phyloP scores from a whole-genome alignment of 2,797 vertebrate species.

The Yasuhikotakia modesta region DNA sequence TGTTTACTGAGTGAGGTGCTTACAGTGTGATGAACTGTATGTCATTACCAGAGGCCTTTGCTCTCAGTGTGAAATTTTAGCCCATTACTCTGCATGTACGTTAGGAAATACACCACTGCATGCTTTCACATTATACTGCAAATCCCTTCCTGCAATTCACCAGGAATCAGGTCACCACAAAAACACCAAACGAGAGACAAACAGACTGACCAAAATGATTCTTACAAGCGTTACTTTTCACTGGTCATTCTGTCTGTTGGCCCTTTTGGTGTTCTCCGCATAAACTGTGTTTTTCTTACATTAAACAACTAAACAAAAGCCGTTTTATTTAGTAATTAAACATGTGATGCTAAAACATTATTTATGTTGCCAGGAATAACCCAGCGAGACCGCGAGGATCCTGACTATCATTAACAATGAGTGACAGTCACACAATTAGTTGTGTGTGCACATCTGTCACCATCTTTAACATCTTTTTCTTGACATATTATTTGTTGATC shows the following conservation, averaged over 20 bases:
- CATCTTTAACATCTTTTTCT: no score
- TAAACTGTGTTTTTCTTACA: neutral
- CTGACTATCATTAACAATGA: conserved; percentile 19
- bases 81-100: conserved; percentile 34
- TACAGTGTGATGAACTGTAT: conserved; percentile 58
- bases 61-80: conserved; percentile 65
- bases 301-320: neutral
- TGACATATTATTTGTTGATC: neutral
- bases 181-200: neutral
- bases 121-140: conserved; percentile 63
- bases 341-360: neutral
- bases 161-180: conserved; percentile 35
- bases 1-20: conserved; percentile 36
- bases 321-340: no score
- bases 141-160: conserved; percentile 50
- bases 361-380: conserved; percentile 14
- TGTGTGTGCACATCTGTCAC: neutral
- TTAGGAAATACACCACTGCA: conserved; percentile 49
- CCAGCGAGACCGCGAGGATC: neutral
- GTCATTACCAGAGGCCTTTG: conserved; percentile 66
- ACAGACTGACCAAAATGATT: neutral
- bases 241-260: no score
- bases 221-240: neutral
- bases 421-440: conserved; percentile 27
- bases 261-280: no score